Conservation (phyloP, 2,888 invertebrate species). For the Pediacus dermestoides region DNA sequence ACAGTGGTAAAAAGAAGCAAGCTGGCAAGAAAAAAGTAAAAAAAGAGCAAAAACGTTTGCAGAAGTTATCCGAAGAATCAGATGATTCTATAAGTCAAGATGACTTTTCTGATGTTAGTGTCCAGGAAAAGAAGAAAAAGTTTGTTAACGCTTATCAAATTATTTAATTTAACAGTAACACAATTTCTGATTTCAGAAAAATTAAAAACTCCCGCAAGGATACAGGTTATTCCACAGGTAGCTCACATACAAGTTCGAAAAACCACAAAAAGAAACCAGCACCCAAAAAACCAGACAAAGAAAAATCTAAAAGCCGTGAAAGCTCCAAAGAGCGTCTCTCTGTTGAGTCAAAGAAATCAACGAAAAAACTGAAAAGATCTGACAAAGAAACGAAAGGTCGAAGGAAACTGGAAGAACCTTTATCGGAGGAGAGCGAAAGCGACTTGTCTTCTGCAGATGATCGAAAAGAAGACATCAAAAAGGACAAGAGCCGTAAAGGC, state of each 20-base stretch:
- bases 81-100: neutral
- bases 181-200: constrained; percentile 42
- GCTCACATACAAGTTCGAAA: constrained; percentile 55
- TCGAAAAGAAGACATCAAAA: constrained; percentile 15
- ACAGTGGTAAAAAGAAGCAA: constrained; percentile 26
- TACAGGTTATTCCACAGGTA: constrained; percentile 67
- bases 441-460: constrained; percentile 28
- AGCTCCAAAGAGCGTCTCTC: constrained; percentile 27
- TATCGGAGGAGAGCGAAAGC: constrained; percentile 39
- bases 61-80: constrained; percentile 3
- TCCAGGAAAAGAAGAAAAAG: no score
- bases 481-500: constrained; percentile 31
- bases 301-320: constrained; percentile 28
- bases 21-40: constrained; percentile 35
- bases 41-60: constrained; percentile 13
- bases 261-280: constrained; percentile 21
- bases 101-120: no score
- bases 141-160: no score
- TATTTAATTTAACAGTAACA: no score
- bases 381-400: constrained; percentile 34
- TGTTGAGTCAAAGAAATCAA: constrained; percentile 32
- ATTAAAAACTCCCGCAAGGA: constrained; percentile 54
- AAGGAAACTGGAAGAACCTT: constrained; percentile 30
- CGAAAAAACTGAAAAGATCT: constrained; percentile 44
- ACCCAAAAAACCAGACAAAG: constrained; percentile 22